A percentile compares a stretch with the other conserved stretches of the same genome.
Conservation (phyloP, 2,888 invertebrate genomes). For the Nemotelus nigrinus region DNA sequence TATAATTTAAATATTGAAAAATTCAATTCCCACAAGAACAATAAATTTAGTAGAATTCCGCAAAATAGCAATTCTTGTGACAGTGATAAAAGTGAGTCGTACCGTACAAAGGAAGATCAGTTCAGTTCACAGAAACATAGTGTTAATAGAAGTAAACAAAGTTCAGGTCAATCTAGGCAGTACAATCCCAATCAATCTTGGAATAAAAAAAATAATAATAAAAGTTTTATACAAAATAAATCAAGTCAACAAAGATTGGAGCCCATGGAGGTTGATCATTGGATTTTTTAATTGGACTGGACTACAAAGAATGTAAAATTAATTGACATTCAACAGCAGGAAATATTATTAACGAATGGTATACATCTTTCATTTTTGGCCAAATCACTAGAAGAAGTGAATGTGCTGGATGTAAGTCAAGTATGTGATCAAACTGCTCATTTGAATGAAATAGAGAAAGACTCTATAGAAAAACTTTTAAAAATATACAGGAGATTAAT, state of each 20-base stretch:
- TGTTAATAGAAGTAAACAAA: no score
- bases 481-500: slow-evolving; percentile 47
- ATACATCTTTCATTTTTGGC: slow-evolving; percentile 43
- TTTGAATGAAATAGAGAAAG: slow-evolving; percentile 46
- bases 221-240: no score
- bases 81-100: no score
- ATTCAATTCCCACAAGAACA: no score
- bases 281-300: slow-evolving; percentile 44
- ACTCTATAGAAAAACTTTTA: slow-evolving; percentile 30
- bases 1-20: no score
- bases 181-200: no score
- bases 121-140: no score
- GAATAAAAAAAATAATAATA: no score
- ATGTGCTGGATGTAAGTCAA: slow-evolving; percentile 45
- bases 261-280: neutral
- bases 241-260: neutral
- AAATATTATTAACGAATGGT: slow-evolving; percentile 44
- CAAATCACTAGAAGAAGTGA: slow-evolving; percentile 45
- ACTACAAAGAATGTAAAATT: slow-evolving; percentile 43
- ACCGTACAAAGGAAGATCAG: no score
- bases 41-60: no score
- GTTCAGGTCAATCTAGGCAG: no score
- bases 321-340: slow-evolving; percentile 45
- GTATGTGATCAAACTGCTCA: slow-evolving; percentile 39
- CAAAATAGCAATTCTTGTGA: no score